Base-by-base conservation (phyloP, 2,888 invertebrate genomes). In the Troides oblongomaculatus region DNA sequence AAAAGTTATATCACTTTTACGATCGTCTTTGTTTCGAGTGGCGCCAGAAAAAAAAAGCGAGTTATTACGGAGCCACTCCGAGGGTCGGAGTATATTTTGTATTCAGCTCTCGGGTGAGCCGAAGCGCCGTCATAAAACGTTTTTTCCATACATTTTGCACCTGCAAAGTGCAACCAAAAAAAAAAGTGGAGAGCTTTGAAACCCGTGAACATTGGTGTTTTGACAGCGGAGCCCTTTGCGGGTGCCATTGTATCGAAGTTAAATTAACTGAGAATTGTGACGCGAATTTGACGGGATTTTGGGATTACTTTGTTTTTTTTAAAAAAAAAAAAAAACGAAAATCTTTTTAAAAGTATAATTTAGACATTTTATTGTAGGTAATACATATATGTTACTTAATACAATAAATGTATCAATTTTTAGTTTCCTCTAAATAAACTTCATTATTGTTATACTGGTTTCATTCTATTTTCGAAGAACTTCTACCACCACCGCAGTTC, bases 201-300 rank as follows among this genome's bases (percentile, higher is more conserved):
- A 75, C 76, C 75, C 76, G 78, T 79, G 81, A 81, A 82, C 79
- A 79, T 79, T 77, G 70, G 77, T 91, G 86, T 91, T 91, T 91
- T 91, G 91, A 91, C 92, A 90, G 88, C 88, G 89, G 87, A 74
- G 71, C 80, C 83, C 85, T 89, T 90, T 85, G 76, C 77, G 73
- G 30, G 66, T 66, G 69, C 66, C 72, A 61, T 71, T 66, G 71
- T 70, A 69, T 69, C 74, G 71, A 71, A 70, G 69, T 72, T 73
- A 72, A 74, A 74, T 72, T 71, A 73, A 73, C 70, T 67, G 71
- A 66, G 72, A 68, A 73, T 72, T 70, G 60, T 64, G 63, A 60
- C 66, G 70, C 66, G 70, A 70, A 70, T 66, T 68, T 71, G 70
- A 66, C 72, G 66, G 64, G 66, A 59, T 69, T 71, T 72, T 71